These are phyloP conservation scores for Acanthurus lineatus DNA, from an alignment of 2,797 vertebrate species.

Conservation along the genomic window DNA sequence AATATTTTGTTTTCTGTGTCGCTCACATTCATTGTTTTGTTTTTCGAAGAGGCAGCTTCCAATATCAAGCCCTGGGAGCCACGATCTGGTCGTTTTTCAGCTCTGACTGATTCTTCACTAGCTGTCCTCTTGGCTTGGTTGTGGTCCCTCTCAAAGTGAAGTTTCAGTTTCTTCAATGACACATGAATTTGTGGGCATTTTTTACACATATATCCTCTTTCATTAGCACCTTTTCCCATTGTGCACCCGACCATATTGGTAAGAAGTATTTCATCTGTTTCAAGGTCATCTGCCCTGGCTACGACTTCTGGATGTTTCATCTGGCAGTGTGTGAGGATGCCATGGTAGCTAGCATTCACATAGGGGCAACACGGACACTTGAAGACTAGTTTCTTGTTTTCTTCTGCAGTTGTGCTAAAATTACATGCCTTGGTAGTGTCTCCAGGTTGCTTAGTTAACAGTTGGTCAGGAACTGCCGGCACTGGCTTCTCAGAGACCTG, in stretches of 20 bases:
- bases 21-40: constrained; percentile 81
- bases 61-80: background rate
- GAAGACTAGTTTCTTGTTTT: constrained; percentile 74
- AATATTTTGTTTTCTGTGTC: constrained; percentile 36
- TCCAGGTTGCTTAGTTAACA: constrained; percentile 69
- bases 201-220: constrained; percentile 89
- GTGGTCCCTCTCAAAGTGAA: constrained; percentile 87
- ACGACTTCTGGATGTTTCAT: constrained; percentile 88
- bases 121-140: constrained; percentile 74
- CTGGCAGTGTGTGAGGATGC: constrained; percentile 92
- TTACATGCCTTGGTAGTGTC: constrained; percentile 48
- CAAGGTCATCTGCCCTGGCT: constrained; percentile 88
- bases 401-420: background rate
- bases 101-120: constrained; percentile 71
- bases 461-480: constrained; percentile 62
- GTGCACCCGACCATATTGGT: constrained; percentile 78
- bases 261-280: constrained; percentile 84
- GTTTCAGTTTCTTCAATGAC: constrained; percentile 87
- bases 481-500: constrained; percentile 71
- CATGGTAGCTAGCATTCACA: constrained; percentile 89
- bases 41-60: constrained; percentile 77
- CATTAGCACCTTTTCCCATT: constrained; percentile 83
- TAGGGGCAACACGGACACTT: constrained; percentile 91
- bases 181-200: constrained; percentile 87
- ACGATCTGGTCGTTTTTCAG: constrained; percentile 60